Evolutionary conservation across 2,797 vertebrate genomes (phyloP), one percentile per base, ranked within the genome.

Genomic region (Lepilemur septentrionalis): DNA sequence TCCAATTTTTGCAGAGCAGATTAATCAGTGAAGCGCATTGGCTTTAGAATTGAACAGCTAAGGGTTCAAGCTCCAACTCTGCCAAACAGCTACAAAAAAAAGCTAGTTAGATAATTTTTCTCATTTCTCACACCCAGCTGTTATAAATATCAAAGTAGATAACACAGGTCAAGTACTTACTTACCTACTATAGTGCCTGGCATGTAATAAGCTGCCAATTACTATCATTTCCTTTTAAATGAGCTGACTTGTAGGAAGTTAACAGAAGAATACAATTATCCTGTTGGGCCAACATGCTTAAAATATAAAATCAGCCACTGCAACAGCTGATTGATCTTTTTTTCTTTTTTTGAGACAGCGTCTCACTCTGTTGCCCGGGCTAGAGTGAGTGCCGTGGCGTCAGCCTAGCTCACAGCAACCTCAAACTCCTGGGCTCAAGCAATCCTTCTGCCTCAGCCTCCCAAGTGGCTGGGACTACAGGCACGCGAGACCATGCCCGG

Each of bases 81-180:
- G 32, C 46, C 48, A 61, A 84, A 83, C 0, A 73, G 43, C 38
- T 90, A 73, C 13, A 73, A 28, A 18, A 81, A 80, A 87, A 41
- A 89, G 30, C 43, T 92, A 70, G 38, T 69, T 38, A 73, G 23
- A 25, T 75, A 20, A 52, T 55, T 90, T 65, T 85, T 92, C 75
- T 59, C 22, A 4, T 52, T 79, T 72, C 20, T 90, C 76, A 46
- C 30, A 92, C 4, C 25, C 23, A 38, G 46, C 46, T 75, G 35
- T 63, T 86, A 81, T 22, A 96, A 84, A 65, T 94, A 93, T 43
- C 88, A 35, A 79, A 95, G 67, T 35, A 92, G 52, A 70, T 22
- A 79, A 63, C 22, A 86, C 0, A 95, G 20, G 63, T 80, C 38
- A 92, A 89, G 46, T 48, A 63, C 59, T 67, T 70, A 86, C 63